phyloP scores from a whole-genome alignment of 2,113 vertebrate genomes.

The Polypterus senegalus region DNA sequence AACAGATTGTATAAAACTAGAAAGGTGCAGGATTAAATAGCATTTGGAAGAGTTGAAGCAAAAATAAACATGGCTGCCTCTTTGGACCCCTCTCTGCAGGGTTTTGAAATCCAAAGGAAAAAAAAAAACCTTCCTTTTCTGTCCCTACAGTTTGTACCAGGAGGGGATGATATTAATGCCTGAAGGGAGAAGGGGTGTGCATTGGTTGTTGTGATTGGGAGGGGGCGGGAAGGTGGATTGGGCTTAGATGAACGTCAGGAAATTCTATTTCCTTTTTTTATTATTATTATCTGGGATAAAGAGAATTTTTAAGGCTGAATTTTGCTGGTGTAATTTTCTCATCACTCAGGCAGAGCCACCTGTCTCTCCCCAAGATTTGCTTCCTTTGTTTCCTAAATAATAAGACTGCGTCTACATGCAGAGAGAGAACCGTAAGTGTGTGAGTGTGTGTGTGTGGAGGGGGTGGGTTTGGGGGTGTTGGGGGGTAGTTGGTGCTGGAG shows the following conservation, averaged over 20 bases:
- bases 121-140: conserved; percentile 12
- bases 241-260: conserved; percentile 13
- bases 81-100: conserved; percentile 32
- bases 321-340: conserved; percentile 50
- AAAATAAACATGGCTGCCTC: conserved; percentile 37
- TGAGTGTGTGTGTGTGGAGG: conserved; percentile 14
- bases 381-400: conserved; percentile 56
- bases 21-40: conserved; percentile 33
- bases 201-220: conserved; percentile 29
- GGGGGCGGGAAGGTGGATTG: conserved; percentile 9
- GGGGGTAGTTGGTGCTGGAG: conserved; percentile 14
- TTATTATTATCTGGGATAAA: conserved; percentile 34
- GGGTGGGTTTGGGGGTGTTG: conserved; percentile 27
- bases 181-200: neutral
- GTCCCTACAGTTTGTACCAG: conserved; percentile 27
- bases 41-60: conserved; percentile 26
- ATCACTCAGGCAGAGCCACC: conserved; percentile 48
- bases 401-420: conserved; percentile 36
- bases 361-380: conserved; percentile 43
- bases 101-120: conserved; percentile 32
- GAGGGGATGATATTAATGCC: no score
- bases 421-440: conserved; percentile 19
- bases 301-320: conserved; percentile 27
- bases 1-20: no score
- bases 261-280: conserved; percentile 33